Evolutionary conservation across 2,113 vertebrate genomes (phyloP), one percentile per base, ranked within the genome.

Genomic region (Neopipo cinnamomea): DNA sequence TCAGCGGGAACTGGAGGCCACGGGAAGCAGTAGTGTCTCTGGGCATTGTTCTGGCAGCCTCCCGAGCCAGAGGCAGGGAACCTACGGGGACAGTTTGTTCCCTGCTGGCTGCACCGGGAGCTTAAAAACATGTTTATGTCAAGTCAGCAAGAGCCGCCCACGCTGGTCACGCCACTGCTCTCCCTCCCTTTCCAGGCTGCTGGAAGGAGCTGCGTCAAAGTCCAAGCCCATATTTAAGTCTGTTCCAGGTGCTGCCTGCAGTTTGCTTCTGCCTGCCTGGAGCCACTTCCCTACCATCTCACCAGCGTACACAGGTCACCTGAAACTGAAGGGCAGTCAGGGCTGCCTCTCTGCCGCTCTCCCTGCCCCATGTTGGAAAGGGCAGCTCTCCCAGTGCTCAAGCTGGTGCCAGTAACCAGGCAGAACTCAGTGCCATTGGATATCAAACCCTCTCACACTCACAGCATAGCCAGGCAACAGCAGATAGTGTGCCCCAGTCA

Each of bases 71-170:
- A 95, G 85, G 78, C 89, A 75, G 17, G 25, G 37, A 84, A 55
- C 78, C 87, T 96, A 55, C 12, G 1, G 96, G 97, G 58, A 98
- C 97, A 74, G 66, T 1, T 1, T 93, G 97, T 98, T 97, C 97
- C 68, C 79, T 4, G 15, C 83, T 4, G 33, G 44, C 82, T 77
- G 79, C 89, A 24, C 88, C 33, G 13, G n/a, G 23, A 67, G 41
- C 91, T 96, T 58, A 73, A 95, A 97, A 98, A 97, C 97, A 97
- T 94, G 95, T 96, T 97, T 97, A 37, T 91, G 91, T 85, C 4
- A 16, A 86, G 49, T 91, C 94, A 83, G 84, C 56, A 21, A 76
- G 79, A 92, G 61, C 59, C 4, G 4, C 71, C 49, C 3, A 22
- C 41, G 62, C 30, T 35, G 52, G 42, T 89, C 67, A 44, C 22